Conservation (phyloP, 2,888 invertebrate species). For the Campoplex nolae region DNA sequence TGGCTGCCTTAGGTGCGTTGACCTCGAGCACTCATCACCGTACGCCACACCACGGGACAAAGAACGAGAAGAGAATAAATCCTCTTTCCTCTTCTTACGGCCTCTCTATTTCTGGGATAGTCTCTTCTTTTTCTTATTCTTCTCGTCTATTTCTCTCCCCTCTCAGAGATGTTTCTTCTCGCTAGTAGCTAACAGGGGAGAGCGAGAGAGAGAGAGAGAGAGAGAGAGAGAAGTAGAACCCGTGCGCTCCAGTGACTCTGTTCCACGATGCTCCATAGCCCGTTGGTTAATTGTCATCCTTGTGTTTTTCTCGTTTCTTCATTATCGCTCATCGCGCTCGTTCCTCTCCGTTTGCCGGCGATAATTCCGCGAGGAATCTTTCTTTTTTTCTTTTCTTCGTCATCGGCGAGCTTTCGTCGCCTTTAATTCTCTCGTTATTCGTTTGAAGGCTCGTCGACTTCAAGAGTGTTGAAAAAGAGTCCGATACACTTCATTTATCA, state of each 20-base stretch:
- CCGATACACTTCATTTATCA: constrained; percentile 13
- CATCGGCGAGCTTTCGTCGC: not conserved
- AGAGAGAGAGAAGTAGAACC: no score
- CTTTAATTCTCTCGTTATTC: constrained; percentile 8
- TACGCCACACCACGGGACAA: constrained; percentile 55
- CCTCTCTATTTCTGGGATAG: constrained; percentile 74
- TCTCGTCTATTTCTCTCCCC: constrained; percentile 60
- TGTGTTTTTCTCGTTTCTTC: constrained; percentile 16
- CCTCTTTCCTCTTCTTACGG: constrained; percentile 77
- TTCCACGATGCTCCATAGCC: constrained; percentile 58
- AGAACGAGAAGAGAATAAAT: constrained; percentile 55
- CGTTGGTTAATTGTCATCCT: constrained; percentile 45
- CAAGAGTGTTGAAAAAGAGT: not conserved
- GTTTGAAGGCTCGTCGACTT: constrained; percentile 3
- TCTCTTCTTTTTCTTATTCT: constrained; percentile 64
- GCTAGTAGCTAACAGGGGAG: constrained; percentile 19
- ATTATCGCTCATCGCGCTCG: not conserved
- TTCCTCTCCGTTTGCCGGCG: constrained; percentile 30
- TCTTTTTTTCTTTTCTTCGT: not conserved
- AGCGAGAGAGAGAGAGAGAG: not conserved
- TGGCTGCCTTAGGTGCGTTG: constrained; percentile 66
- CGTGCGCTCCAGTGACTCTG: constrained; percentile 72
- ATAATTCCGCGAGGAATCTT: constrained; percentile 36
- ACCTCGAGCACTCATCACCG: constrained; percentile 62
- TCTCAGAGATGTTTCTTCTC: constrained; percentile 49